A percentile compares a stretch with the other conserved stretches of the same genome.
Conservation (phyloP, 2,888 invertebrate species). For the Pteria penguin region DNA sequence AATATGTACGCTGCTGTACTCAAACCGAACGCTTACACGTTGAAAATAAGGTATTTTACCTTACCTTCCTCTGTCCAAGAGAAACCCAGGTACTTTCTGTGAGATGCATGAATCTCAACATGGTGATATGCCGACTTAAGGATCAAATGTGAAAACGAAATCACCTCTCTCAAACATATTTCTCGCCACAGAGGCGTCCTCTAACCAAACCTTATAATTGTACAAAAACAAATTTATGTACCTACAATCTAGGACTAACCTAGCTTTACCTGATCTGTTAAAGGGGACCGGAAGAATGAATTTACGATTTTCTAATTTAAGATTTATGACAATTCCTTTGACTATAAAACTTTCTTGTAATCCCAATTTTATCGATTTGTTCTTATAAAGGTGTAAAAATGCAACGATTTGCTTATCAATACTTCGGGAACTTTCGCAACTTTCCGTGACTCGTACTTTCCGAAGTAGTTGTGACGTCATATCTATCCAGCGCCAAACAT, state of each 20-base stretch:
- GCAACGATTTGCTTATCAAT: too few species aligned
- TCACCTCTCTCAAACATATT: conserved; percentile 28
- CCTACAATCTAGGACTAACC: conserved; percentile 33
- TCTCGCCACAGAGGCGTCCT: conserved; percentile 22
- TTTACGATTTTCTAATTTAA: too few species aligned
- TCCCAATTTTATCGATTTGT: too few species aligned
- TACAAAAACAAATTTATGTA: conserved; percentile 17
- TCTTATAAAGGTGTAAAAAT: too few species aligned
- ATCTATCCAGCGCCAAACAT: too few species aligned
- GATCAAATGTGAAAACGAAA: conserved; percentile 35
- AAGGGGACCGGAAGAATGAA: too few species aligned
- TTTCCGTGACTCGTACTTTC: too few species aligned
- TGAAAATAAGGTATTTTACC: conserved; percentile 24
- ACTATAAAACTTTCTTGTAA: too few species aligned
- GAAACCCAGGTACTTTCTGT: conserved; percentile 33
- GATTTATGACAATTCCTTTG: too few species aligned
- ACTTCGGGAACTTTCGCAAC: too few species aligned
- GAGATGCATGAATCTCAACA: conserved; percentile 20
- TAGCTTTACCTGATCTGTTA: conserved; percentile 4
- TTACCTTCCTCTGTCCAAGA: conserved; percentile 14
- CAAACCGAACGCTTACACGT: conserved; percentile 30
- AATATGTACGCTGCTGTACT: conserved; percentile 34
- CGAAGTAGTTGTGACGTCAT: too few species aligned
- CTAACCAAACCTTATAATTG: conserved; percentile 31
- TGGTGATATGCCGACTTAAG: conserved; percentile 44